Evolutionary conservation across 2,797 vertebrate genomes (phyloP), one percentile per base, ranked within the genome.

Genomic region (Peromyscus attwateri): DNA sequence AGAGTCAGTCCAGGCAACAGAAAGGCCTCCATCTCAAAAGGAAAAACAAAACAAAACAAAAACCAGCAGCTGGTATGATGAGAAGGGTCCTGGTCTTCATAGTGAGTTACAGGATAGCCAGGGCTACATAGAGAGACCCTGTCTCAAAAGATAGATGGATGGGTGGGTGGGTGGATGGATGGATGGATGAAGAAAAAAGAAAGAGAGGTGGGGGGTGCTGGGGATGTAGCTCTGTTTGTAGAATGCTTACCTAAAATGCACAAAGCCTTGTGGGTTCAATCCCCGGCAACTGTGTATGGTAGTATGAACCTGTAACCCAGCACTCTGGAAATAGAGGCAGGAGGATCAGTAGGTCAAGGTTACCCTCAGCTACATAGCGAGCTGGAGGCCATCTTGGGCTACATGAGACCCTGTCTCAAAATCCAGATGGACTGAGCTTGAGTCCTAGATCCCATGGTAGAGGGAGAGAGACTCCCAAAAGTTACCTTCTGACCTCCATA

Each of bases 121-220:
- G 29, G 43, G 43, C 31, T 68, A 52, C 43, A 49, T 25, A 52
- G 64, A 34, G 29, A 84, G 10, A 46, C 29, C 40, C 17, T 46
- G 82, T 40, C 25, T 40, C 14, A 5, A 82, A 40, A 29, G 37
- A 27, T 37, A 19, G 12, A 37, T 37, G 17, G 37, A 37, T 64
- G 3, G 1, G 21, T 57, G 46, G 46, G 46, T 46, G 46, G 46
- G 46, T 46, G 46, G 46, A 46, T 46, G 8, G 40, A 40, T 40
- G 40, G 40, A 40, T 40, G 40, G 40, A 40, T 40, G 46, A 9
- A n/a, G 7, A 40, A 71, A 34, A 64, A 21, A 37, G n/a, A 43
- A 13, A 11, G 4, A 57, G 6, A 4, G 5, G 10, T 12, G 2
- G 19, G 49, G 52, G 9, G 0, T 12, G 43, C 25, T 46, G 11